Percentiles rank a stretch among this genome's conserved stretches.
These are phyloP conservation scores for Saguinus midas DNA, from an alignment of 2,113 vertebrate genomes.

Conservation along the genomic window DNA sequence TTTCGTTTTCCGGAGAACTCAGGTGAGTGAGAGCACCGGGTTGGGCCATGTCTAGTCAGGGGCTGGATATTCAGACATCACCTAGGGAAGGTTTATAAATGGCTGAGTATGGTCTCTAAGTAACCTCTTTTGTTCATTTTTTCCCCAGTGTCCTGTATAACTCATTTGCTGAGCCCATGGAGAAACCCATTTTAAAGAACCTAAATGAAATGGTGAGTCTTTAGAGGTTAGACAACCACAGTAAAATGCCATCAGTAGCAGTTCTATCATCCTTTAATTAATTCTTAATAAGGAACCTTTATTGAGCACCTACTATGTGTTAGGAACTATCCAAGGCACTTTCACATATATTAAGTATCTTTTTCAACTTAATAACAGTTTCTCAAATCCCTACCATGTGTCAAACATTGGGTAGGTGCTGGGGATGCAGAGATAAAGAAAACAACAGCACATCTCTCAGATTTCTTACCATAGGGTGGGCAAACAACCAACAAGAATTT, in stretches of 20 bases:
- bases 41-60: background rate
- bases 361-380: background rate
- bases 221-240: background rate
- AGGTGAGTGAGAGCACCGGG: slow-evolving; percentile 9
- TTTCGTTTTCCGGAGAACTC: slow-evolving; percentile 71
- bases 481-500: background rate
- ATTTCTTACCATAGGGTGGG: background rate
- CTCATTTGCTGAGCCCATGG: slow-evolving; percentile 77
- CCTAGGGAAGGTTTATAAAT: background rate
- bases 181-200: slow-evolving; percentile 76
- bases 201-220: slow-evolving; percentile 80
- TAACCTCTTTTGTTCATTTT: background rate
- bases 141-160: slow-evolving; percentile 77
- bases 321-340: background rate
- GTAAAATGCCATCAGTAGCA: background rate
- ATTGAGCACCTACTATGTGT: background rate
- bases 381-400: background rate
- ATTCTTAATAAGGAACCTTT: background rate
- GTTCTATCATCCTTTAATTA: background rate
- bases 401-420: background rate
- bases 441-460: background rate
- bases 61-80: background rate
- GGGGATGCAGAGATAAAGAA: background rate
- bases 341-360: background rate
- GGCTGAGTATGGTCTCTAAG: background rate